A percentile compares a stretch with the other conserved stretches of the same genome.
phyloP scores from a whole-genome alignment of 2,888 invertebrate species.

The Mesopsocus fuscifrons region DNA sequence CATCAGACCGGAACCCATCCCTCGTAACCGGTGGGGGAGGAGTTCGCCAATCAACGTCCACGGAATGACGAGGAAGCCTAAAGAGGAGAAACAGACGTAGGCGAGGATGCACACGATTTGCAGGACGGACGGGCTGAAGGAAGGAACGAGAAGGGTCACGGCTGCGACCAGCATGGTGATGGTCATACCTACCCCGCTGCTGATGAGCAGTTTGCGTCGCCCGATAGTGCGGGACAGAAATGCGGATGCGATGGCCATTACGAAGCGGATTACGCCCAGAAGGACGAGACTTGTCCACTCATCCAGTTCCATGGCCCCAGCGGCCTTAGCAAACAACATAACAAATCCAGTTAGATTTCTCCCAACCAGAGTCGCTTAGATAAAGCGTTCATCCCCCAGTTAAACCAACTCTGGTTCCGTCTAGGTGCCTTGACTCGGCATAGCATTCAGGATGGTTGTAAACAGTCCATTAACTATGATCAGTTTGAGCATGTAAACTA shows the following conservation, averaged over 20 bases:
- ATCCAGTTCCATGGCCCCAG: conserved; percentile 22
- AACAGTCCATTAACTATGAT: too few species aligned
- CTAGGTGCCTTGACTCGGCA: too few species aligned
- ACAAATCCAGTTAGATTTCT: too few species aligned
- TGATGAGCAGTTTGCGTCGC: conserved; percentile 29
- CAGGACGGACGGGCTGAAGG: neutral
- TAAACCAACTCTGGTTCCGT: too few species aligned
- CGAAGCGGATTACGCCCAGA: conserved; percentile 31
- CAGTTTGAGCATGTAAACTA: too few species aligned
- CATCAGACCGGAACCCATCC: conserved; percentile 30
- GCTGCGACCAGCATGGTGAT: conserved; percentile 26
- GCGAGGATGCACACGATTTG: conserved; percentile 19
- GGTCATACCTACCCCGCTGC: conserved; percentile 33
- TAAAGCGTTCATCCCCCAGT: too few species aligned
- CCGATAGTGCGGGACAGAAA: conserved; percentile 30
- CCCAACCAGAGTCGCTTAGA: too few species aligned
- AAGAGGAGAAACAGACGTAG: conserved; percentile 31
- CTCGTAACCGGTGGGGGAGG: conserved; percentile 31
- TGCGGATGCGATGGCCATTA: conserved; percentile 30
- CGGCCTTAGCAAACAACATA: neutral
- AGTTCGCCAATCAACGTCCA: conserved; percentile 37
- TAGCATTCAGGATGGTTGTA: too few species aligned
- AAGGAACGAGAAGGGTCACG: conserved; percentile 18
- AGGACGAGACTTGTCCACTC: conserved; percentile 29
- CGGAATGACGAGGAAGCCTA: conserved; percentile 35